Evolutionary conservation across 92 coral and sea anemone species (phyloP), one percentile per base, ranked within the genome.

Genomic region (Phymanthus crucifer): DNA sequence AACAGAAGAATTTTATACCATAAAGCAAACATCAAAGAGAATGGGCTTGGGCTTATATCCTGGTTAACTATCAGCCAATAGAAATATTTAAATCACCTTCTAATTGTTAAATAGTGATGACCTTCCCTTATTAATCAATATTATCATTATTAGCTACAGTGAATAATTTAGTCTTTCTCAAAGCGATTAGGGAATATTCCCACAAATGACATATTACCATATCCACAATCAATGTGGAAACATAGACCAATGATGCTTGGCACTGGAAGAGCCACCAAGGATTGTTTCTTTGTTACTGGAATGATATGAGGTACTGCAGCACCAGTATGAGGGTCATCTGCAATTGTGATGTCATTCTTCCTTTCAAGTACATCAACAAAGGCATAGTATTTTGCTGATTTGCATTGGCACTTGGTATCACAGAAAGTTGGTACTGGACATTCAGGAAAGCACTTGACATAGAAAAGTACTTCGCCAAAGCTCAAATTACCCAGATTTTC

Each of bases 131-230:
- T 43, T 43, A 43, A 43, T 43, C 11, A 43, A 43, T 43, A 43
- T 43, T 43, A 43, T 16, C 14, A 43, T 43, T 43, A 43, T 43
- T 43, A 43, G 50, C 37, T 74, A 56, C 61, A 21, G 27, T n/a
- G n/a, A n/a, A n/a, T n/a, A n/a, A n/a, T 66, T 81, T 58, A 83
- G 83, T 87, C 90, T 45, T 83, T 87, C 48, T 87, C 90, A 77
- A 76, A 83, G 74, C 71, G 87, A 66, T 87, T 87, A 21, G 90
- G 90, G 70, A 83, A 87, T 16, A 87, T 34, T 21, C 87, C 90
- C 78, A 87, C 66, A 64, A 70, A 87, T 35, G 74, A 66, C 46
- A 68, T 36, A 66, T 31, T 75, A 47, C 77, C 74, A 73, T 70
- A 34, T 33, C 84, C 89, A 78, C 87, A 71, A 75, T 87, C 87